Evolutionary conservation across 2,888 invertebrate genomes (phyloP).

Genomic region (Craniophora ligustri): DNA sequence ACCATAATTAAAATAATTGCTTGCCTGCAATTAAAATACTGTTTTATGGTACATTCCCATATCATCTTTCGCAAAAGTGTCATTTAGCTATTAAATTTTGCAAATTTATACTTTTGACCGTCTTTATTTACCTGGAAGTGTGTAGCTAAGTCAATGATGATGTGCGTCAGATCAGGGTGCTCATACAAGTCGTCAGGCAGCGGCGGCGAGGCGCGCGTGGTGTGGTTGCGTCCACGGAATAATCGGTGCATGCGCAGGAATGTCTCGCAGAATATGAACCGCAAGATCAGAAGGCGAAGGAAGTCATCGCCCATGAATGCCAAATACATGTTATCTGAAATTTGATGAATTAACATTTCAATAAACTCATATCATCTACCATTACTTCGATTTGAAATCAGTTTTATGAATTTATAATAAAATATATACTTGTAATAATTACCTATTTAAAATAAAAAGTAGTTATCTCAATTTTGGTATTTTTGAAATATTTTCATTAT

Average conservation of each 20-base stretch:
- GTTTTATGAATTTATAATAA: too few relatives aligned
- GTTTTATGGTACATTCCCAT: too few relatives aligned
- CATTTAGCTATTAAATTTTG: not conserved
- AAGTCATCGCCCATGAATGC: constrained; percentile 99
- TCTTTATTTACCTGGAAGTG: constrained; percentile 92
- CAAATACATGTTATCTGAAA: constrained; percentile 87
- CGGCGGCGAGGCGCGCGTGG: constrained; percentile 95
- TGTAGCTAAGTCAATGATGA: constrained; percentile 94
- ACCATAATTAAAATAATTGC: too few relatives aligned
- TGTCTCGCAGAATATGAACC: constrained; percentile 98
- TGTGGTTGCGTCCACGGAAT: constrained; percentile 94
- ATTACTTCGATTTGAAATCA: too few relatives aligned
- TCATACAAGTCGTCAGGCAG: constrained; percentile 96
- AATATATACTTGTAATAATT: too few relatives aligned
- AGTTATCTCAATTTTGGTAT: too few relatives aligned
- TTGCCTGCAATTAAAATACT: too few relatives aligned
- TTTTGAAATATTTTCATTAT: too few relatives aligned
- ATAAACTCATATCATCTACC: too few relatives aligned
- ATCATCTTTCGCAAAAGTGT: not conserved
- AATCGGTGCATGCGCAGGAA: constrained; percentile 96
- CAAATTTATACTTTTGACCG: not conserved
- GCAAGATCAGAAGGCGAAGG: constrained; percentile 94
- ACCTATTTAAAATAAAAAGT: too few relatives aligned
- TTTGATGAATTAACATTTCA: too few relatives aligned
- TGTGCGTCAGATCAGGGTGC: constrained; percentile 93